A percentile compares a stretch with the other conserved stretches of the same genome.
These are phyloP conservation scores for Pegoplata infirma DNA, from an alignment of 2,888 invertebrate genomes.

Conservation along the genomic window DNA sequence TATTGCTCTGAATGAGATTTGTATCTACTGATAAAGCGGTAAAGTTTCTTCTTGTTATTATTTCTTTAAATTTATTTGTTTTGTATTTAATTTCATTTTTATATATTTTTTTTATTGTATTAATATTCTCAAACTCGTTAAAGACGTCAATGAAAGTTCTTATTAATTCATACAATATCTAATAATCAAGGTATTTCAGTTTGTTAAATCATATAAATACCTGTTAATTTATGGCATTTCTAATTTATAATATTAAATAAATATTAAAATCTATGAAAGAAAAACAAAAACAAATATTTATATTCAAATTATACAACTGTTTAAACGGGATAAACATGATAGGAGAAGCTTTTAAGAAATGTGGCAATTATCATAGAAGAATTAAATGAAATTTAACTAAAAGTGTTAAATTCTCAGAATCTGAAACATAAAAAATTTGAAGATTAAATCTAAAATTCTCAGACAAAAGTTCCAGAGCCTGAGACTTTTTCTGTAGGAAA, in stretches of 20 bases:
- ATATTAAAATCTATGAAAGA: constrained; percentile 30
- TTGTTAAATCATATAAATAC: constrained; percentile 49
- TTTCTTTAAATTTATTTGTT: constrained; percentile 1
- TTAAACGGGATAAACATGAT: constrained; percentile 26
- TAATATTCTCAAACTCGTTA: constrained; percentile 7
- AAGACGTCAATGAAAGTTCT: constrained; percentile 50
- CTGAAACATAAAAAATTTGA: too few relatives aligned
- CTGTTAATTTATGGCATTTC: constrained; percentile 51
- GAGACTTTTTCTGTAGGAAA: too few relatives aligned
- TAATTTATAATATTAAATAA: constrained; percentile 38
- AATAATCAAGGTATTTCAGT: constrained; percentile 8
- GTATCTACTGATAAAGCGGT: constrained; percentile 21
- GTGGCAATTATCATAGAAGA: background rate
- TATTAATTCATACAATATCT: constrained; percentile 6
- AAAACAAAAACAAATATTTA: too few relatives aligned
- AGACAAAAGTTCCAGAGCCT: too few relatives aligned
- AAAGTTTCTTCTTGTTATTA: constrained; percentile 27
- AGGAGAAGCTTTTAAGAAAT: background rate
- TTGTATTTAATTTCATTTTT: background rate
- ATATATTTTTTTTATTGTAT: background rate
- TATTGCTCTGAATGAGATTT: constrained; percentile 42
- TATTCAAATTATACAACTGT: constrained; percentile 24
- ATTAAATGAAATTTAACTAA: too few relatives aligned
- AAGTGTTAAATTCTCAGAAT: too few relatives aligned
- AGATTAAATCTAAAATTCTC: too few relatives aligned